Conservation (phyloP, 1,140 invertebrate genomes). For the Ostrea denselamellosa region DNA sequence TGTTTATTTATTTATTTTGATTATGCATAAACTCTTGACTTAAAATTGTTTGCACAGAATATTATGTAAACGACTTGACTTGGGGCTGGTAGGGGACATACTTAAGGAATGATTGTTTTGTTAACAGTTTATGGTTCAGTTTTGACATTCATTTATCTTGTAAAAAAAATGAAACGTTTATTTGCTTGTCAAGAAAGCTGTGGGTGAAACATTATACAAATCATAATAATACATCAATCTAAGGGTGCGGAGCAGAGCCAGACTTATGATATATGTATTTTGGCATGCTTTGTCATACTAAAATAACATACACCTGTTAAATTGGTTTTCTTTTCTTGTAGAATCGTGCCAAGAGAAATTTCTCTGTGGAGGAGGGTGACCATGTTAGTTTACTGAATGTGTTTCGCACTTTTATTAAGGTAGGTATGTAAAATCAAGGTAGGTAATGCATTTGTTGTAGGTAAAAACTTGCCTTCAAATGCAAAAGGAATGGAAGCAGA, state of each 20-base stretch:
- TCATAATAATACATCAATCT: constrained; percentile 32
- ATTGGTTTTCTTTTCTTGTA: constrained; percentile 50
- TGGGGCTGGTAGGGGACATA: no score
- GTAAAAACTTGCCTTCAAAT: no score
- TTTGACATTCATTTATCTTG: background rate
- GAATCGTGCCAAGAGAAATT: constrained; percentile 84
- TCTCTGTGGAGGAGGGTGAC: constrained; percentile 97
- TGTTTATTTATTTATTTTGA: no score
- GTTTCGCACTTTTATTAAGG: constrained; percentile 87
- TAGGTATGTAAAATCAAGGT: constrained; percentile 53
- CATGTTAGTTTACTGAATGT: constrained; percentile 95
- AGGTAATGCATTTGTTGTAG: background rate
- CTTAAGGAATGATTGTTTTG: background rate
- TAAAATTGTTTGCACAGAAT: no score
- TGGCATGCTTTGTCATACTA: background rate
- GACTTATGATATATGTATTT: background rate
- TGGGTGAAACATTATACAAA: constrained; percentile 25
- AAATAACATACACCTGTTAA: background rate
- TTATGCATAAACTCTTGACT: no score
- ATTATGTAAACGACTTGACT: no score
- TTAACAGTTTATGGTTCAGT: background rate
- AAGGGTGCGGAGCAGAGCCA: background rate
- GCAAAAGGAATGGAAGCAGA: no score
- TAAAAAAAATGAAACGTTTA: background rate
- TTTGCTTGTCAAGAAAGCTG: constrained; percentile 12